Evolutionary conservation across 1,140 invertebrate genomes (phyloP).

Genomic region (Drosophila auraria): DNA sequence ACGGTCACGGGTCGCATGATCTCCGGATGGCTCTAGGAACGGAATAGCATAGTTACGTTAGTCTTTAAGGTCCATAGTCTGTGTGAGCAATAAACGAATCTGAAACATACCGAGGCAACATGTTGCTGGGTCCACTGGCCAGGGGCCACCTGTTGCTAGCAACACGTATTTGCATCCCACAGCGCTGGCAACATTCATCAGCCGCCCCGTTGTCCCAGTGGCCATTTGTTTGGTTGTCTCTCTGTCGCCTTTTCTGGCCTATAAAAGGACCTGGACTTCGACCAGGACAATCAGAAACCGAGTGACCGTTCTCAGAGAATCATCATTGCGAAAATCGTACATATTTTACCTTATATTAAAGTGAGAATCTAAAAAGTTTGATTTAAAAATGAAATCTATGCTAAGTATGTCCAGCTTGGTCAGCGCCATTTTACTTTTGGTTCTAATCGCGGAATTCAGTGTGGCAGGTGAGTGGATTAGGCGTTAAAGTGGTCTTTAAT

Average conservation of each 20-base stretch:
- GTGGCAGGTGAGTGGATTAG: conserved; percentile 64
- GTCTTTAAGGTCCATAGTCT: conserved; percentile 16
- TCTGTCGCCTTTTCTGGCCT: conserved; percentile 37
- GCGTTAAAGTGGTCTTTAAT: background rate
- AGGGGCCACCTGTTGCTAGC: conserved; percentile 53
- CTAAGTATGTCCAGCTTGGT: conserved; percentile 45
- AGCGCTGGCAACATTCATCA: conserved; percentile 23
- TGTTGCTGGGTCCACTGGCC: conserved; percentile 26
- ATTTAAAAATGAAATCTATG: conserved; percentile 66
- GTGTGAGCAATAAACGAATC: conserved; percentile 53
- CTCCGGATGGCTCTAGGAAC: conserved; percentile 74
- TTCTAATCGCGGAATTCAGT: conserved; percentile 58
- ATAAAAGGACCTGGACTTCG: conserved; percentile 71
- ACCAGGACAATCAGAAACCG: conserved; percentile 62
- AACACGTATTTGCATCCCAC: conserved; percentile 37
- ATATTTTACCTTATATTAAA: background rate
- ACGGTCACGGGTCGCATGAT: conserved; percentile 84
- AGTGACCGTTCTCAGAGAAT: conserved; percentile 46
- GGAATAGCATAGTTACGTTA: conserved; percentile 10
- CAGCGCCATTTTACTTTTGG: conserved; percentile 53
- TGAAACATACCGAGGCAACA: conserved; percentile 27
- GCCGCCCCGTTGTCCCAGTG: conserved; percentile 30
- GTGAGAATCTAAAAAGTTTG: background rate
- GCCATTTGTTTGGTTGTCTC: conserved; percentile 25
- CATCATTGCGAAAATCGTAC: conserved; percentile 24